These are phyloP conservation scores for Eublepharis macularius DNA, from an alignment of 2,113 vertebrate genomes.

Conservation along the genomic window DNA sequence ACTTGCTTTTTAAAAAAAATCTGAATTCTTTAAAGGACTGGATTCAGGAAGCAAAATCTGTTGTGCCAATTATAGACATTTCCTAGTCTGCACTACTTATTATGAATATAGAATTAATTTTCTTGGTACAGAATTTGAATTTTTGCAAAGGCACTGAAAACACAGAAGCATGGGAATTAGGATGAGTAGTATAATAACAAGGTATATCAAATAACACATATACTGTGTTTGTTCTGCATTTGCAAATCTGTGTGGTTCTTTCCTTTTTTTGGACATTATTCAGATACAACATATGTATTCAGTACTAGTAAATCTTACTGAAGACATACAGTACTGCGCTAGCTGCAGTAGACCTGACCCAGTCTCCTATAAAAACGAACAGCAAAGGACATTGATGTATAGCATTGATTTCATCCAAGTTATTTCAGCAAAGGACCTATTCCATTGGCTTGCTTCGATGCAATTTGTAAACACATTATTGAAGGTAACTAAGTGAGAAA, in stretches of 20 bases:
- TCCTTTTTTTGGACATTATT: too few relatives aligned
- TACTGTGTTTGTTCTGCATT: neutral
- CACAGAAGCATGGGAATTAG: neutral
- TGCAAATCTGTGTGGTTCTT: neutral
- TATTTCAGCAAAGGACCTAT: neutral
- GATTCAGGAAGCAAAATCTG: neutral
- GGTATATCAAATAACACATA: neutral
- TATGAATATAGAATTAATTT: neutral
- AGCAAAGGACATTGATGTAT: neutral
- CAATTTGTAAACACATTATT: conserved; percentile 12
- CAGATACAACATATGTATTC: neutral
- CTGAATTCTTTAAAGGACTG: neutral
- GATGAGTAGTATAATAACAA: neutral
- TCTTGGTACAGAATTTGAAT: neutral
- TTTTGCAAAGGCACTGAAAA: neutral
- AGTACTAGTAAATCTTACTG: neutral
- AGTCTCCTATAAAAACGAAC: neutral
- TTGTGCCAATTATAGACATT: neutral
- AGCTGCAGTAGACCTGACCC: neutral
- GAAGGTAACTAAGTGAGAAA: conserved; percentile 13
- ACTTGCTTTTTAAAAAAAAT: neutral
- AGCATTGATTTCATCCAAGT: neutral
- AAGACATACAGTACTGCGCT: neutral
- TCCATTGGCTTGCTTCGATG: neutral
- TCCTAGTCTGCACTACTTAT: neutral